Conservation (phyloP, 2,888 invertebrate species). For the Andrena dorsata region DNA sequence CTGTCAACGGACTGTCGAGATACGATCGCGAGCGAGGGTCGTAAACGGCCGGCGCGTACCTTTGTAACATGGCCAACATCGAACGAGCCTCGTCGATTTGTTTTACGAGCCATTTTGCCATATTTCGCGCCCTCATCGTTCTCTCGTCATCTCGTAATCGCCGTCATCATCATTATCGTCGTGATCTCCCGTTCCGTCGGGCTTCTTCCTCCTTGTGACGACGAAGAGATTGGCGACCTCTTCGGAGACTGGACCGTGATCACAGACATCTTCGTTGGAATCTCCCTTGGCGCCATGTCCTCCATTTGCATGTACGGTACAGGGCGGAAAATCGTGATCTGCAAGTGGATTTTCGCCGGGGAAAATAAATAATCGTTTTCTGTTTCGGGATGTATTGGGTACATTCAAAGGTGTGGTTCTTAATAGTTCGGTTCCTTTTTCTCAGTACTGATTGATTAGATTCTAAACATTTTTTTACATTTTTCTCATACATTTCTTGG, state of each 20-base stretch:
- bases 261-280: constrained; percentile 42
- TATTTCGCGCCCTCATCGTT: constrained; percentile 64
- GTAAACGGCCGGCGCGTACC: constrained; percentile 61
- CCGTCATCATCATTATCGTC: constrained; percentile 69
- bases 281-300: constrained; percentile 42
- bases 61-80: constrained; percentile 65
- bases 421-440: background rate
- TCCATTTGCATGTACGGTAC: constrained; percentile 28
- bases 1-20: constrained; percentile 72
- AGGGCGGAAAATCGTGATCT: constrained; percentile 39
- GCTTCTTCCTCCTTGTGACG: constrained; percentile 33
- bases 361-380: constrained; percentile 42
- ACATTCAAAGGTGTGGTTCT: too few species aligned
- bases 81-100: constrained; percentile 74
- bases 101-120: constrained; percentile 74
- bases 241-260: constrained; percentile 24
- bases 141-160: constrained; percentile 66
- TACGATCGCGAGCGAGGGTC: constrained; percentile 69
- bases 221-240: constrained; percentile 49
- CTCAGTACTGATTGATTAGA: background rate
- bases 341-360: constrained; percentile 20
- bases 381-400: constrained; percentile 15
- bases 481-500: too few species aligned
- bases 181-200: constrained; percentile 56
- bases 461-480: too few species aligned